Conservation (phyloP, 2,888 invertebrate species). For the Leptopilina drosophilae region DNA sequence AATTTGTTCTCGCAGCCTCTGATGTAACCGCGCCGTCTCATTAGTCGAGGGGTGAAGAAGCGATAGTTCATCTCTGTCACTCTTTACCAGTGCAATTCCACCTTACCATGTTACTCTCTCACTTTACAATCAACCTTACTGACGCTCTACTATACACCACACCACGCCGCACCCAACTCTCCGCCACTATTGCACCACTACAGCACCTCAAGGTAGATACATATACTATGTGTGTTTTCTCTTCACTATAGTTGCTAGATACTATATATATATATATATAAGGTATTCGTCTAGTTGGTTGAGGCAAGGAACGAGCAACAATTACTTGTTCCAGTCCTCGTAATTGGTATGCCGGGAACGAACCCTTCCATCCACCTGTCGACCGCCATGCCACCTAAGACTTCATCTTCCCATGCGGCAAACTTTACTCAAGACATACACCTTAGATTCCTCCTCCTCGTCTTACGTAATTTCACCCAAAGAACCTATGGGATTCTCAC, state of each 20-base stretch:
- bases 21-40: constrained; percentile 75
- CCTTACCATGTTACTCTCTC: constrained; percentile 56
- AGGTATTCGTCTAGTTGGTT: constrained; percentile 59
- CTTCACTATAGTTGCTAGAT: background rate
- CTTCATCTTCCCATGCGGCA: constrained; percentile 52
- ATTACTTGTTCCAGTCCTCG: constrained; percentile 63
- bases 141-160: constrained; percentile 59
- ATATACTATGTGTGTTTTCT: background rate
- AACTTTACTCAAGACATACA: constrained; percentile 57
- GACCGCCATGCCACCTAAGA: constrained; percentile 56
- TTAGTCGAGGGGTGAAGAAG: constrained; percentile 70
- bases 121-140: constrained; percentile 73
- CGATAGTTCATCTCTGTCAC: constrained; percentile 38
- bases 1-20: constrained; percentile 73
- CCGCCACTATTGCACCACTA: constrained; percentile 33
- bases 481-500: background rate
- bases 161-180: constrained; percentile 53
- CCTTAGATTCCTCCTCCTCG: constrained; percentile 37
- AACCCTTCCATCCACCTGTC: constrained; percentile 65
- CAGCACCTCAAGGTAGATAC: constrained; percentile 24
- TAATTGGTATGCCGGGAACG: constrained; percentile 68
- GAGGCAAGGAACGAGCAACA: constrained; percentile 67
- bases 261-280: background rate
- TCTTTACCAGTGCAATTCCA: constrained; percentile 39
- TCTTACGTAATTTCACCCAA: constrained; percentile 46